Percentiles rank a stretch among this genome's conserved stretches.
Evolutionary conservation across 2,797 vertebrate species (phyloP).

Genomic region (Thripadectes ignobilis): DNA sequence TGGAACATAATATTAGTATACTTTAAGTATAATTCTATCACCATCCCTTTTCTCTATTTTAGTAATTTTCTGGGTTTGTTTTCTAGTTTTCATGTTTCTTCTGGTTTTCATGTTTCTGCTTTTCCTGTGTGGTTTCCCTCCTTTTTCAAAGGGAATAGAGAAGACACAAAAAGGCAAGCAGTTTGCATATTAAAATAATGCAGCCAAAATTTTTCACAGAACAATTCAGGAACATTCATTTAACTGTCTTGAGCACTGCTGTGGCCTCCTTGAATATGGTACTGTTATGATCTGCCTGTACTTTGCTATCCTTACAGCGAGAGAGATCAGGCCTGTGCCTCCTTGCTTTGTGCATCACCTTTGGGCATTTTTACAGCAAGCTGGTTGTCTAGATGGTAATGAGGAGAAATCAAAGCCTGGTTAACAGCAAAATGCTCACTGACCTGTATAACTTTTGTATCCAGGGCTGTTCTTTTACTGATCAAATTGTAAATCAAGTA

Average conservation of each 20-base stretch:
- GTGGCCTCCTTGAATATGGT: not conserved
- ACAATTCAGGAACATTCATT: not conserved
- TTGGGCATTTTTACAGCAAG: not conserved
- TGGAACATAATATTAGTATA: not conserved
- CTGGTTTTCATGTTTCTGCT: not conserved
- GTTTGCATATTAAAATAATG: not conserved
- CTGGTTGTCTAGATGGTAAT: not conserved
- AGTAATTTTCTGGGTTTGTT: not conserved
- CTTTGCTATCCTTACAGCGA: not conserved
- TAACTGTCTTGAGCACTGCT: not conserved
- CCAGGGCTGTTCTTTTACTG: not conserved
- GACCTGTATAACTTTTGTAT: not conserved
- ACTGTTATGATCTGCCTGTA: not conserved
- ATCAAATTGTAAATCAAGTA: not conserved
- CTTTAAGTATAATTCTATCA: not conserved
- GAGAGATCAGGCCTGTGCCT: not conserved
- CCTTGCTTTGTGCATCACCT: not conserved
- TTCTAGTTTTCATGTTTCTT: not conserved
- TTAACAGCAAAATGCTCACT: not conserved
- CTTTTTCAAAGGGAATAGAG: not conserved
- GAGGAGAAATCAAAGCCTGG: not conserved
- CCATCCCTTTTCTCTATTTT: not conserved
- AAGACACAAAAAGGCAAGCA: not conserved
- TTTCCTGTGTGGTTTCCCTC: not conserved
- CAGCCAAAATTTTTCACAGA: not conserved